Evolutionary conservation across 2,113 vertebrate species (phyloP).

Genomic region (Heloderma charlesbogerti): DNA sequence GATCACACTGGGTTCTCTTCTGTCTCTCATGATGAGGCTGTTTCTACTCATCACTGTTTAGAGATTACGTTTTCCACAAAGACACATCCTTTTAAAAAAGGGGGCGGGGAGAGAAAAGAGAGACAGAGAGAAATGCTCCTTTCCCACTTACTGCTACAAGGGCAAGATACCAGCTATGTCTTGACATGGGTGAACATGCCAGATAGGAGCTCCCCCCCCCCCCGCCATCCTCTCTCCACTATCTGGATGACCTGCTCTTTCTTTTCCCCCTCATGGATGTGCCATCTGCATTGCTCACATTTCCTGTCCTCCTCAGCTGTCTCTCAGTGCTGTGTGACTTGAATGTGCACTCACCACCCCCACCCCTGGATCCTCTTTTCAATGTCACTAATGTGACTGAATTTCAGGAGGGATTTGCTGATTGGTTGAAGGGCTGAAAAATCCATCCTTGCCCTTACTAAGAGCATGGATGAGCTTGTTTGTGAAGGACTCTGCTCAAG

Average conservation of each 20-base stretch:
- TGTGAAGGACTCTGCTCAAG: background rate
- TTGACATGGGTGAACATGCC: background rate
- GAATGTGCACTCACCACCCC: background rate
- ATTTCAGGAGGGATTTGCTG: slow-evolving; percentile 11
- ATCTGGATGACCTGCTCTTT: background rate
- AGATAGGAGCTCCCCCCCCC: background rate
- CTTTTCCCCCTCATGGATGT: background rate
- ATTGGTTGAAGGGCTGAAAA: slow-evolving; percentile 1
- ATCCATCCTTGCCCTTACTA: background rate
- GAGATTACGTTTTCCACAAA: background rate
- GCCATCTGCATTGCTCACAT: background rate
- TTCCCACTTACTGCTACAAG: background rate
- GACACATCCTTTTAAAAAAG: background rate
- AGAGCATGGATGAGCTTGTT: background rate
- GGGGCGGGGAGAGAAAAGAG: too few relatives aligned
- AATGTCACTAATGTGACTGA: slow-evolving; percentile 21
- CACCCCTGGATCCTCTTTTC: slow-evolving; percentile 6
- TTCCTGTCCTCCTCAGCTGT: slow-evolving; percentile 11
- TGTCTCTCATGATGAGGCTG: background rate
- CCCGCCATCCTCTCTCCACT: background rate
- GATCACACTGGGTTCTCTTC: background rate
- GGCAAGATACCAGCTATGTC: background rate
- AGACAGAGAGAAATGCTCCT: background rate
- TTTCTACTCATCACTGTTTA: background rate
- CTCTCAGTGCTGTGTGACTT: background rate